These are phyloP conservation scores for Pogonomyrmex barbatus DNA, from an alignment of 1,140 invertebrate species.

Conservation along the genomic window DNA sequence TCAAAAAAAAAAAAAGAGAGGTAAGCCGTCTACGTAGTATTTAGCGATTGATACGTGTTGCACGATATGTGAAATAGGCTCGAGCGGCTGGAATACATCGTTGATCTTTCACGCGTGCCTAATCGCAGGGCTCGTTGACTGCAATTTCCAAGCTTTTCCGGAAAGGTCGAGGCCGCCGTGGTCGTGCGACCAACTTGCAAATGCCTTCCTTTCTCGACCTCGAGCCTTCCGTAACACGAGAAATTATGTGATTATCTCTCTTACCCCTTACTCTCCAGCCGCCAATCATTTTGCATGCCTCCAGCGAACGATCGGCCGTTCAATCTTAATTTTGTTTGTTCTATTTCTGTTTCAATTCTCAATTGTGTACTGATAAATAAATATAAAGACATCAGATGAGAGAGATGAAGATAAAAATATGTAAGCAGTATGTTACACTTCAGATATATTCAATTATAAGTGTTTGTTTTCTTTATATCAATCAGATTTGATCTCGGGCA, in stretches of 20 bases:
- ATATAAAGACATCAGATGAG: not conserved
- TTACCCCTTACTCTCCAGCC: not conserved
- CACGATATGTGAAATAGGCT: conserved; percentile 7
- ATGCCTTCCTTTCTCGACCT: conserved; percentile 46
- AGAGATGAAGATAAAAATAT: not conserved
- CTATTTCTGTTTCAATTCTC: not conserved
- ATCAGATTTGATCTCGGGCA: conserved; percentile 12
- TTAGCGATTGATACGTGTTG: not conserved
- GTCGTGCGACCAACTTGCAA: conserved; percentile 23
- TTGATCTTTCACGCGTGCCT: conserved; percentile 48
- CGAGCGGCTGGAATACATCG: not conserved
- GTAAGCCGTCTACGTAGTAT: not conserved
- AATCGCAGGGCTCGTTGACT: conserved; percentile 34
- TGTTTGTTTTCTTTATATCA: not conserved
- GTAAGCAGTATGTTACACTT: not conserved
- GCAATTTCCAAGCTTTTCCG: conserved; percentile 63
- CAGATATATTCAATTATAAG: not conserved
- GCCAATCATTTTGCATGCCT: conserved; percentile 39
- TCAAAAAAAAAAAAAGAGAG: not conserved
- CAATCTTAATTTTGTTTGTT: conserved; percentile 8
- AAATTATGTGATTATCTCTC: conserved; percentile 40
- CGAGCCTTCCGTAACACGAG: conserved; percentile 49
- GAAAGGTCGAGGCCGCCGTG: conserved; percentile 69
- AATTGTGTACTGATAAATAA: not conserved
- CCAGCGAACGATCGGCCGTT: not conserved